phyloP scores from a whole-genome alignment of 35 echinoderm and acorn worm species.

The Strongylocentrotus purpuratus region DNA sequence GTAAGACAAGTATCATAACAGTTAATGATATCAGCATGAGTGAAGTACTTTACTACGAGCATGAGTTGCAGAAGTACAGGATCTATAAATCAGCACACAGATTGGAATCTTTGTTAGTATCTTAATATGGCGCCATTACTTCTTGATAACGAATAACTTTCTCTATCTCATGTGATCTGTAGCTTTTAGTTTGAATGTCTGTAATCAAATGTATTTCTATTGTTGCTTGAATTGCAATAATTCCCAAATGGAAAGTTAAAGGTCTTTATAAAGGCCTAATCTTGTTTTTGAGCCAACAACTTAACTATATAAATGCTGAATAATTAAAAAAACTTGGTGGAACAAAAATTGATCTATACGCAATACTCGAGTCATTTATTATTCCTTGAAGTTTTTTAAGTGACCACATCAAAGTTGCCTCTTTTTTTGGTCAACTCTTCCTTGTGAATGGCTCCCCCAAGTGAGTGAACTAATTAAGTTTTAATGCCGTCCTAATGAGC shows the following conservation, averaged over 20 bases:
- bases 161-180: background rate
- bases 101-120: background rate
- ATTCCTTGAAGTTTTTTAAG: background rate
- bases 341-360: background rate
- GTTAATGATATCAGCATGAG: background rate
- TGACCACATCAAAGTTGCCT: constrained; percentile 8
- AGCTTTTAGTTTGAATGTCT: background rate
- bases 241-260: no score
- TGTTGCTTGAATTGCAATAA: no score
- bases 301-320: no score
- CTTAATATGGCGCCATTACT: background rate
- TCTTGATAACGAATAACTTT: background rate
- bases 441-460: constrained; percentile 32
- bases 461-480: constrained; percentile 52
- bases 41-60: background rate
- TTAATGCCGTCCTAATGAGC: constrained; percentile 46
- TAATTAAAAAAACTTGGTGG: no score
- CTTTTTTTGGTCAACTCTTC: background rate
- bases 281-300: no score
- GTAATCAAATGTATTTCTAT: background rate
- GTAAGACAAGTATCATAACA: background rate
- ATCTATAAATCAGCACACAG: background rate
- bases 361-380: background rate
- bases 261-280: no score
- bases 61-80: background rate